These are phyloP conservation scores for Sitta europaea DNA, from an alignment of 2,113 vertebrate genomes.

Conservation along the genomic window DNA sequence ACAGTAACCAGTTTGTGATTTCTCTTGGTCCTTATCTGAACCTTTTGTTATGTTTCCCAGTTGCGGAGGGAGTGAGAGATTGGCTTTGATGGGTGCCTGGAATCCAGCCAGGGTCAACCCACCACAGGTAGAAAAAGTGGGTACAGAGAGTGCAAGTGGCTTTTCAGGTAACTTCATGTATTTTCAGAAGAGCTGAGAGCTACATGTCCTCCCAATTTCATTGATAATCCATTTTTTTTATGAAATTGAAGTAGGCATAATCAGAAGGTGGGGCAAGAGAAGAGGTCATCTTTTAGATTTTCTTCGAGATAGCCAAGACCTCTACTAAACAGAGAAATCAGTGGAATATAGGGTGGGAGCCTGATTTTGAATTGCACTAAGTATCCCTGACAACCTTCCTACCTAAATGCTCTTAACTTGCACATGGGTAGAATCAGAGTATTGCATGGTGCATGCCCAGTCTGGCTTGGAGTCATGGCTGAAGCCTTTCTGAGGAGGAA, in stretches of 20 bases:
- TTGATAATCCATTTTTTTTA: background rate
- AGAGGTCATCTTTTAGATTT: background rate
- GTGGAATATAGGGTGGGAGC: background rate
- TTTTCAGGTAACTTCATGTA: background rate
- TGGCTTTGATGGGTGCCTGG: background rate
- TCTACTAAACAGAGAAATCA: background rate
- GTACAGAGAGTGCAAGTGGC: background rate
- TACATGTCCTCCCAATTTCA: background rate
- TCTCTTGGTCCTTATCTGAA: background rate
- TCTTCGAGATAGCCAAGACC: background rate
- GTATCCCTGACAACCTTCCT: background rate
- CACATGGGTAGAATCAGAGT: background rate
- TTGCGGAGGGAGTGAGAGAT: background rate
- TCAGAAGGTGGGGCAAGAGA: background rate
- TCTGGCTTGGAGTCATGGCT: too few relatives aligned
- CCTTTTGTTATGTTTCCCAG: background rate
- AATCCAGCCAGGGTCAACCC: background rate
- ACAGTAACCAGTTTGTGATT: background rate
- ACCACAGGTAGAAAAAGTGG: background rate
- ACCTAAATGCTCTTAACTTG: background rate
- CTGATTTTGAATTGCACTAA: background rate
- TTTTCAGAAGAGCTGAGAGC: background rate
- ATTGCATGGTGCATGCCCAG: rapidly evolving
- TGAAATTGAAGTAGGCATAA: background rate
- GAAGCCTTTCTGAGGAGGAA: background rate